Conservation (phyloP, 2,113 vertebrate species). For the Pedetes capensis region DNA sequence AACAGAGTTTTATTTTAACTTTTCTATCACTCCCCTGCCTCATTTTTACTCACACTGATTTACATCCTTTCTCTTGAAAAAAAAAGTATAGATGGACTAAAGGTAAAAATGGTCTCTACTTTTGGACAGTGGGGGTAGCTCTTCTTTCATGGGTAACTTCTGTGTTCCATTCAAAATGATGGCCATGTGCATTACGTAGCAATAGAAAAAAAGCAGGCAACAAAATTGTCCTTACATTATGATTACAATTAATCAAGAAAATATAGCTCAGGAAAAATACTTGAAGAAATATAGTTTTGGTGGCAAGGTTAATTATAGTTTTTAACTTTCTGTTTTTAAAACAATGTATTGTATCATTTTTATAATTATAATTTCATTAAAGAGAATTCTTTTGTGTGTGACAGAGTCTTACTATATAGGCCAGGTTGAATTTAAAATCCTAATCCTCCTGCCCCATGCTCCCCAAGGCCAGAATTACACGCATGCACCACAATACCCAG, state of each 20-base stretch:
- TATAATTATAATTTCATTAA: slow-evolving; percentile 29
- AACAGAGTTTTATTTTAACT: not conserved
- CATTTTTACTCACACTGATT: not conserved
- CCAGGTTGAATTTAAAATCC: too few relatives aligned
- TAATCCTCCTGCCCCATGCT: too few relatives aligned
- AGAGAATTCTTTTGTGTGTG: not conserved
- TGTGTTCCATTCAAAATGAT: not conserved
- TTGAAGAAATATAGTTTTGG: not conserved
- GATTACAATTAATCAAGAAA: not conserved
- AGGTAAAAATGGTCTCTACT: not conserved
- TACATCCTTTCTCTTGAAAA: not conserved
- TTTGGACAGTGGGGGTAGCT: not conserved
- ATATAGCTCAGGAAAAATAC: not conserved
- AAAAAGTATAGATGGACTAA: not conserved
- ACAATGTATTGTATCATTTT: not conserved
- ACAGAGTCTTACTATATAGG: not conserved
- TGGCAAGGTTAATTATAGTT: not conserved
- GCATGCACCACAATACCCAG: not conserved
- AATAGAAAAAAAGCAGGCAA: not conserved
- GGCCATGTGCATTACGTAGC: not conserved
- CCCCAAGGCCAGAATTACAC: not conserved
- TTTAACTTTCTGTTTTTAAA: slow-evolving; percentile 29
- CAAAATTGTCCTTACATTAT: not conserved
- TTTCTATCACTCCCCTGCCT: not conserved
- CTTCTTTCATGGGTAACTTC: not conserved